These are phyloP conservation scores for Cyphomyrmex costatus DNA, from an alignment of 1,140 invertebrate genomes.

Conservation along the genomic window DNA sequence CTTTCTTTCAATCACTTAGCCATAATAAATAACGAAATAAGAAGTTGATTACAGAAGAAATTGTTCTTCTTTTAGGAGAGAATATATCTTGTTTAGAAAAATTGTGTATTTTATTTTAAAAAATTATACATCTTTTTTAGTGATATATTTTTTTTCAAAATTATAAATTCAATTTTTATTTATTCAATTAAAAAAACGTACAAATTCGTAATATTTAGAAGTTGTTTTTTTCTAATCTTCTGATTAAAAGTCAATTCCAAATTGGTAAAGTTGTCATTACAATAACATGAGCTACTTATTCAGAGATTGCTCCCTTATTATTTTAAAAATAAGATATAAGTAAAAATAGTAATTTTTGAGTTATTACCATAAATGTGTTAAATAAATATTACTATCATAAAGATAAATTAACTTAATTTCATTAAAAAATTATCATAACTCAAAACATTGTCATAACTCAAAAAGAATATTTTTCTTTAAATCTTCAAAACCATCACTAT, in stretches of 20 bases:
- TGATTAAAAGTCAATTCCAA: neutral
- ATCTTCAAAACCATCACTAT: too few relatives aligned
- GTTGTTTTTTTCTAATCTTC: neutral
- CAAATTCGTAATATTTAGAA: neutral
- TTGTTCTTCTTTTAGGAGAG: neutral
- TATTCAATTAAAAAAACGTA: neutral
- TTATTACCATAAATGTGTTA: too few relatives aligned
- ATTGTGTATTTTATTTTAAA: neutral
- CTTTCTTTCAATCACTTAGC: neutral
- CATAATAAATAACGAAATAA: neutral
- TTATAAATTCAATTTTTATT: neutral
- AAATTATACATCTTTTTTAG: neutral
- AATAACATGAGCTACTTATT: neutral
- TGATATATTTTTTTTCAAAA: neutral
- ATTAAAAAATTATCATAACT: too few relatives aligned
- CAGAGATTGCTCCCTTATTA: too few relatives aligned
- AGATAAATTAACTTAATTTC: too few relatives aligned
- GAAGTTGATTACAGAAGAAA: neutral
- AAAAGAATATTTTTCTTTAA: too few relatives aligned
- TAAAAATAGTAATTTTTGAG: too few relatives aligned
- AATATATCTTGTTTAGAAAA: neutral
- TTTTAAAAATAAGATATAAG: too few relatives aligned
- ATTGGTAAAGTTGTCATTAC: neutral
- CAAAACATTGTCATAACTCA: too few relatives aligned
- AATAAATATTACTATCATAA: too few relatives aligned